These are phyloP conservation scores for Heliconius ethilla DNA, from an alignment of 2,888 invertebrate species.

Conservation along the genomic window DNA sequence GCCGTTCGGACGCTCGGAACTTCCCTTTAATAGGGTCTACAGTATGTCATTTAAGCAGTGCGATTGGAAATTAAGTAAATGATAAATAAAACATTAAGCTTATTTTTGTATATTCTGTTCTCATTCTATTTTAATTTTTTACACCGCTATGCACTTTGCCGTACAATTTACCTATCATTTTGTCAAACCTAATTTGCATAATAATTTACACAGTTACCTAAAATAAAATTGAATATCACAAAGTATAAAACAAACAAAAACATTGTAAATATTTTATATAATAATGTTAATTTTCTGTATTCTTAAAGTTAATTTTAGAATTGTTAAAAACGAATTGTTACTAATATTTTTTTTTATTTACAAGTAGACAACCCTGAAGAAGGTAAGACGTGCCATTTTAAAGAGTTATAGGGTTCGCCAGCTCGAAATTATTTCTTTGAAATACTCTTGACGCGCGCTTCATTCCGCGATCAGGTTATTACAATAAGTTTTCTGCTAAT, in stretches of 20 bases:
- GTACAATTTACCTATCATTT: too few relatives aligned
- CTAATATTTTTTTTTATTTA: too few relatives aligned
- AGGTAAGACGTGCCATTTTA: slow-evolving; percentile 51
- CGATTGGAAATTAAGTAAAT: not conserved
- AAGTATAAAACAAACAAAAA: not conserved
- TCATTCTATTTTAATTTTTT: too few relatives aligned
- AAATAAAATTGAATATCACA: not conserved
- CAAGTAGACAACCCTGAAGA: slow-evolving; percentile 19
- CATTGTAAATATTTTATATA: not conserved
- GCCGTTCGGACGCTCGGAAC: slow-evolving; percentile 51
- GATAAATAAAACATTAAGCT: not conserved
- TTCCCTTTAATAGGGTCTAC: slow-evolving; percentile 48
- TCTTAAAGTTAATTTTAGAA: too few relatives aligned
- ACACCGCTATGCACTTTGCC: too few relatives aligned
- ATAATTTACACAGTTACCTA: not conserved
- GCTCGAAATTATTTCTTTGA: slow-evolving; percentile 56
- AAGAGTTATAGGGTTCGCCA: slow-evolving; percentile 60
- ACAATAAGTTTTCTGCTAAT: slow-evolving; percentile 16
- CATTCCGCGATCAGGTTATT: slow-evolving; percentile 33
- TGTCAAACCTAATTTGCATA: not conserved
- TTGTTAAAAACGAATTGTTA: too few relatives aligned
- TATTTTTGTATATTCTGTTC: not conserved
- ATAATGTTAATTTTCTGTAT: too few relatives aligned
- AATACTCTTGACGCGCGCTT: slow-evolving; percentile 49
- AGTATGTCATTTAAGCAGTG: not conserved